Evolutionary conservation across 2,113 vertebrate genomes (phyloP), one percentile per base, ranked within the genome.

Genomic region (Ellobius talpinus): DNA sequence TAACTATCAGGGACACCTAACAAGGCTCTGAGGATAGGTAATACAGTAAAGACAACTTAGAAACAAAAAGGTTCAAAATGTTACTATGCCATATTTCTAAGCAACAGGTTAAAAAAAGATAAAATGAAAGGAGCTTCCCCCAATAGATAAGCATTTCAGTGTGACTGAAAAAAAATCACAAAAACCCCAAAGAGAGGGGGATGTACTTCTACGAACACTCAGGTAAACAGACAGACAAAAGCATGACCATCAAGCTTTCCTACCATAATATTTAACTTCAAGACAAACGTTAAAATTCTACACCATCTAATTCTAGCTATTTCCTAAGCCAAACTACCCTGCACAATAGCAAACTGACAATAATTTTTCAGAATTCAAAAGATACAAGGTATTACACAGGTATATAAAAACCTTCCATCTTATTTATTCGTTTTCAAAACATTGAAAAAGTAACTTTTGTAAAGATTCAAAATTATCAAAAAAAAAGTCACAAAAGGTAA

Each of bases 291-390:
- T 79, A n/a, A 93, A 94, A 89, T 45, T 55, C 8, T 73, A 77
- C 90, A 66, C 36, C 21, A 42, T 19, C 39, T 21, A 90, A 93
- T 19, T 82, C 13, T 26, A 77, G 77, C 33, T 63, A 68, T 68
- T 73, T 94, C 70, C 74, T 73, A 95, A 95, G 58, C 31, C 74
- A 58, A 94, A 90, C 45, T 84, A 47, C 36, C 63, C n/a, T 52
- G 50, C 77, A 72, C 10, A 63, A 45, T 0, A 74, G 73, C 70
- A 97, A 91, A 68, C 55, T 66, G 76, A 94, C 52, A 58, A 68
- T 50, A 47, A 36, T 70, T 91, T 66, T 88, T 81, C 42, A 3
- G 33, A 96, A 78, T 33, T 85, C n/a, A 68, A 76, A 52, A 87
- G 89, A 33, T 50, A 95, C n/a, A 86, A 85, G 89, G 23, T 12